Evolutionary conservation across 2,888 invertebrate species (phyloP).

Genomic region (Hemaris fuciformis): DNA sequence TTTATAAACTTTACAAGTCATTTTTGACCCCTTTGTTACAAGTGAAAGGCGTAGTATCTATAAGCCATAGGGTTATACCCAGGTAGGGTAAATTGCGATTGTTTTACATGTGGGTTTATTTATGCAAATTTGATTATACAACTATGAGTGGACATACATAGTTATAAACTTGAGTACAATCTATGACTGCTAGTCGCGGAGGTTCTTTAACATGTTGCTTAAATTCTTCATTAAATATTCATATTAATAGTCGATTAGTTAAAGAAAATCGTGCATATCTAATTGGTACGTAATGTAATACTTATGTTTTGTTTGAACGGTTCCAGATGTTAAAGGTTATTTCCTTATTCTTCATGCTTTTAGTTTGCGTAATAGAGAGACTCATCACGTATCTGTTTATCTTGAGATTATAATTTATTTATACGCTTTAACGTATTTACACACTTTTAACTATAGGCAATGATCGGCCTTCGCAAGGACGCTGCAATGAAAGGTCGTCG

Average conservation of each 20-base stretch:
- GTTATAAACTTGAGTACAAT: background rate
- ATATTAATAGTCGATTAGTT: slow-evolving; percentile 34
- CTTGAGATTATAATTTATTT: slow-evolving; percentile 48
- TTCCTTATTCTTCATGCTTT: slow-evolving; percentile 65
- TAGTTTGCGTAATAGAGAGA: slow-evolving; percentile 59
- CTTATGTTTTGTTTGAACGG: slow-evolving; percentile 66
- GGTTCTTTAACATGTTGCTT: background rate
- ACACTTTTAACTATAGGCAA: slow-evolving; percentile 42
- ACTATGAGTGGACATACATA: too few species aligned
- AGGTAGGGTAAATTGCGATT: too few species aligned
- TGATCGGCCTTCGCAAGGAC: slow-evolving; percentile 74
- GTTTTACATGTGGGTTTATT: too few species aligned
- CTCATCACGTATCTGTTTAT: slow-evolving; percentile 54
- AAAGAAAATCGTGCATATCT: slow-evolving; percentile 64
- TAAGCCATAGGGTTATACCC: too few species aligned
- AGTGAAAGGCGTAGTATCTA: too few species aligned
- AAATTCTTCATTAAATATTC: slow-evolving; percentile 23
- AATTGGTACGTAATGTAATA: slow-evolving; percentile 56
- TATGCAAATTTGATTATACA: too few species aligned
- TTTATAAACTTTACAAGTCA: too few species aligned
- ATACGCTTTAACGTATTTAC: slow-evolving; percentile 34
- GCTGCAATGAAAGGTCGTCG: slow-evolving; percentile 24
- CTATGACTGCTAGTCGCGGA: too few species aligned
- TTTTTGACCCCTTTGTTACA: too few species aligned
- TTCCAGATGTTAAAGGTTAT: slow-evolving; percentile 73